Base-by-base conservation (phyloP, 2,888 invertebrate genomes). In the Adelognathus sp. region DNA sequence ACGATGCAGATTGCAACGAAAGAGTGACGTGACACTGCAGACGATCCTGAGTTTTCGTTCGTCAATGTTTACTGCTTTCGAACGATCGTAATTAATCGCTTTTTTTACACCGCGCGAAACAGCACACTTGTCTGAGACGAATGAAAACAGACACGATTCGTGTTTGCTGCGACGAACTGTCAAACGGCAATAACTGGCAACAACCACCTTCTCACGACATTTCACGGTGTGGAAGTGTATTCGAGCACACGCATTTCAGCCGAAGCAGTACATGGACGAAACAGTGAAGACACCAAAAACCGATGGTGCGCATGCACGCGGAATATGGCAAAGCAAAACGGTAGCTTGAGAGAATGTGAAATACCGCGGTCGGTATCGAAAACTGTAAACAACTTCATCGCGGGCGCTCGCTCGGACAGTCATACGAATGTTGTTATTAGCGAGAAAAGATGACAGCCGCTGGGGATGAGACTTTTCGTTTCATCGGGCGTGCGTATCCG, bases 251-350 rank as follows among this genome's bases (percentile, higher is more conserved):
- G 24, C 21, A 46, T 46, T 46, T 46, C 21, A 11, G 11, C 11
- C 4, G 11, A 18, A 46, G 46, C 9, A 36, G n/a, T 18, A 16
- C 46, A 21, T 11, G 21, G 24, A 11, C 18, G 27, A 66, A 16
- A 52, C n/a, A n/a, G n/a, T n/a, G n/a, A n/a, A n/a, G n/a, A n/a
- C n/a, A 18, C 2, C 24, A 39, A 58, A 33, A 39, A 21, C n/a
- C 9, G 9, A 36, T 52, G 33, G 52, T 52, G 66, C 66, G 66
- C 66, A 66, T 52, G 66, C 66, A 24, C 61, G 44, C 16, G 61
- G 27, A 4, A 21, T 27, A 11, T 7, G 31, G 4, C 3, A 24
- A 1, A 27, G 52, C 52, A 27, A 27, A 52, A 27, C 52, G 1
- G 14, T n/a, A 52, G n/a, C 14, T 16, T 16, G n/a, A 16, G 14